phyloP scores from a whole-genome alignment of 2,888 invertebrate genomes.

The Tenthredo livida region DNA sequence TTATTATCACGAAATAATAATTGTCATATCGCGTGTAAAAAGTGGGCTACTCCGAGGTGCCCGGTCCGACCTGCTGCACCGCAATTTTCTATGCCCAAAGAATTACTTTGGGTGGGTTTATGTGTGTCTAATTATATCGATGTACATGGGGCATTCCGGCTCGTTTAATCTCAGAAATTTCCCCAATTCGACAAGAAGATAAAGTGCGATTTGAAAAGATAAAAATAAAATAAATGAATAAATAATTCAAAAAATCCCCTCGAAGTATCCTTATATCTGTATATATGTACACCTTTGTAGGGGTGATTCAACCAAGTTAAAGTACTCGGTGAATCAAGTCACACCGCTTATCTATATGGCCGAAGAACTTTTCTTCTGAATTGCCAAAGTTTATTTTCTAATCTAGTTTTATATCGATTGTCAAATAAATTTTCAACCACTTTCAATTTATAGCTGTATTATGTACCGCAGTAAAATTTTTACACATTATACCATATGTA shows the following conservation, averaged over 20 bases:
- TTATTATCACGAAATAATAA: constrained; percentile 50
- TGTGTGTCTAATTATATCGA: background rate
- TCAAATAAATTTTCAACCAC: background rate
- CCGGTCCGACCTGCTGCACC: background rate
- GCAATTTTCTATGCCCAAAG: background rate
- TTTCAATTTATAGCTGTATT: too few relatives aligned
- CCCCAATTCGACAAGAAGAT: too few relatives aligned
- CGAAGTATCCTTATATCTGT: background rate
- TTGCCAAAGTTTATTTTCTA: constrained; percentile 25
- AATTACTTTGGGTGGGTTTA: background rate
- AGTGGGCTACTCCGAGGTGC: background rate
- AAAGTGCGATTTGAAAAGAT: too few relatives aligned
- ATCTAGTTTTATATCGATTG: background rate
- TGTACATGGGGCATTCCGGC: too few relatives aligned
- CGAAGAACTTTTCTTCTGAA: background rate
- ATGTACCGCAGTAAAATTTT: too few relatives aligned
- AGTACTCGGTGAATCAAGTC: background rate
- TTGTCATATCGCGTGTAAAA: constrained; percentile 48
- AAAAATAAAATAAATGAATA: background rate
- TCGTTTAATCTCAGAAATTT: too few relatives aligned
- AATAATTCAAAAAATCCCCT: background rate
- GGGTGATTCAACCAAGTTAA: background rate
- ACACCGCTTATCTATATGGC: background rate
- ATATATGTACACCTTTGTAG: background rate
- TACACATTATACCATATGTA: too few relatives aligned